Percentiles rank a stretch among this genome's conserved stretches.
phyloP scores from a whole-genome alignment of 1,140 invertebrate species.

The Dendrolimus punctatus region DNA sequence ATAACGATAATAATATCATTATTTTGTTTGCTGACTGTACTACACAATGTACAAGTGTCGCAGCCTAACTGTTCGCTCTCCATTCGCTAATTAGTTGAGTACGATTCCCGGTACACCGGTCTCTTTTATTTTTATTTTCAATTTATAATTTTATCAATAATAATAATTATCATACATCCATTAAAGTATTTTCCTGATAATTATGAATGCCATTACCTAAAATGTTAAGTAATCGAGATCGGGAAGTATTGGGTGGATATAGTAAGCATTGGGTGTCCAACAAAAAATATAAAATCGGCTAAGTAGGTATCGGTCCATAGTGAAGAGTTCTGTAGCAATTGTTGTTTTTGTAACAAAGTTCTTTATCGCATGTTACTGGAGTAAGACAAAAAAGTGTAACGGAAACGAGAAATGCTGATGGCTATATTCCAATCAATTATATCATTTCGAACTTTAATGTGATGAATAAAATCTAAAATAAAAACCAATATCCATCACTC shows the following conservation, averaged over 20 bases:
- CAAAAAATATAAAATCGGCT: no score
- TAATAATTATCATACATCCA: conserved; percentile 26
- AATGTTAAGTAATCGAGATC: not conserved
- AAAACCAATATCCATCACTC: no score
- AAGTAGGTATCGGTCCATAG: no score
- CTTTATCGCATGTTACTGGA: no score
- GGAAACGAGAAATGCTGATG: no score
- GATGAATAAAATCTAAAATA: no score
- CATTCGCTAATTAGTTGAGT: conserved; percentile 30
- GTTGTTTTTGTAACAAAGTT: no score
- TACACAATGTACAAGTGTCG: conserved; percentile 22
- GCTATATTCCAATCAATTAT: no score
- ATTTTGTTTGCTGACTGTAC: conserved; percentile 13
- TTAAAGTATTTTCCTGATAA: conserved; percentile 27
- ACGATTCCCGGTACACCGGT: conserved; percentile 26
- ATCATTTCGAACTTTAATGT: no score
- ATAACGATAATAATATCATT: not conserved
- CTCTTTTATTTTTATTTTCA: conserved; percentile 15
- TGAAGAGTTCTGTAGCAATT: no score
- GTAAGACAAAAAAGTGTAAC: no score
- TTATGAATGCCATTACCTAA: conserved; percentile 3
- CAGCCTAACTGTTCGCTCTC: conserved; percentile 22
- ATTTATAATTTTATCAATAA: conserved; percentile 36
- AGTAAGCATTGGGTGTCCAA: no score
- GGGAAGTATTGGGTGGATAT: not conserved